These are phyloP conservation scores for Pantelozetes paolii DNA, from an alignment of 2,888 invertebrate species.

Conservation along the genomic window DNA sequence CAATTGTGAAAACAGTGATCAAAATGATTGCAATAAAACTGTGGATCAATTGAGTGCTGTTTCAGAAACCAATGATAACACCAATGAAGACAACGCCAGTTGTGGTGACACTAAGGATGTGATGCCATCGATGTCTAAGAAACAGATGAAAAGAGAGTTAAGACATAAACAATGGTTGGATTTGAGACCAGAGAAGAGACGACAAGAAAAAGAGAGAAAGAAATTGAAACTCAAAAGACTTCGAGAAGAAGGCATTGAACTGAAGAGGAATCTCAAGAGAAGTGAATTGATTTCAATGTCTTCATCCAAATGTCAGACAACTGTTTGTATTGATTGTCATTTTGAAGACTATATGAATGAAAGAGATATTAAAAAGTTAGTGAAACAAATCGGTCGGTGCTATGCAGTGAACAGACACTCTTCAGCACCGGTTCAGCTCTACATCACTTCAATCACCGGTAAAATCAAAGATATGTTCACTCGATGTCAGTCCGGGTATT, in stretches of 20 bases:
- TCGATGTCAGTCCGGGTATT: conserved; percentile 76
- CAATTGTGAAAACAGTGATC: background rate
- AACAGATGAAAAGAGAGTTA: conserved; percentile 64
- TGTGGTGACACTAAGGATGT: background rate
- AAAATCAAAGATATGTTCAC: conserved; percentile 61
- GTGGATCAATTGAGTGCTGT: background rate
- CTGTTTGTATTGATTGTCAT: conserved; percentile 79
- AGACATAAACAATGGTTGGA: conserved; percentile 70
- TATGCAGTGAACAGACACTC: conserved; percentile 85
- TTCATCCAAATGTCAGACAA: conserved; percentile 64
- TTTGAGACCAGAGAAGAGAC: conserved; percentile 63
- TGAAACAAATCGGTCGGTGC: conserved; percentile 82
- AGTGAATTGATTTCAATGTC: conserved; percentile 69
- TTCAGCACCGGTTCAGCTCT: conserved; percentile 63
- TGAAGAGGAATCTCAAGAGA: conserved; percentile 68
- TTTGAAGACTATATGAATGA: conserved; percentile 87
- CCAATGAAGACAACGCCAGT: background rate
- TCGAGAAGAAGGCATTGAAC: conserved; percentile 57
- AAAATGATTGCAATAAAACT: background rate
- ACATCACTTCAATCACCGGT: conserved; percentile 32
- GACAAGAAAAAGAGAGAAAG: conserved; percentile 66
- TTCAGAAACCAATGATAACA: background rate
- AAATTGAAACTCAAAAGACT: conserved; percentile 68
- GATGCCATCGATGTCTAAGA: conserved; percentile 56
- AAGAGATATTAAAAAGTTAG: conserved; percentile 75